These are phyloP conservation scores for Achlya flavicornis DNA, from an alignment of 2,888 invertebrate species.

Conservation along the genomic window DNA sequence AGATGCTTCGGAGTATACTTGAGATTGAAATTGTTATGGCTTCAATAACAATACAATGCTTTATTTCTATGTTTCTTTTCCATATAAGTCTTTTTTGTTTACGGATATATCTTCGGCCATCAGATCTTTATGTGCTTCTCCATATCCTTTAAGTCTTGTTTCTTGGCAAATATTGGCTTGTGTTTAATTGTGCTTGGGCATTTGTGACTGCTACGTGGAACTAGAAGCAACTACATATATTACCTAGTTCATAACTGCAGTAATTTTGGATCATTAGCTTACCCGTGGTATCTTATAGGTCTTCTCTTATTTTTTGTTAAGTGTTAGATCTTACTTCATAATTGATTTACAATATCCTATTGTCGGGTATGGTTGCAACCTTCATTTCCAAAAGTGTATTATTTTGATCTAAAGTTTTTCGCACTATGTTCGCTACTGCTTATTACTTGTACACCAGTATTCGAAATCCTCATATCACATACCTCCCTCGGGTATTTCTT, in stretches of 20 bases:
- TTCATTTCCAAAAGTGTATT: not conserved
- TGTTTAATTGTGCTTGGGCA: no score
- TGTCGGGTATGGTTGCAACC: not conserved
- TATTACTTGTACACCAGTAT: not conserved
- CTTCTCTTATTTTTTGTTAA: no score
- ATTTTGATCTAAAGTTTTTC: not conserved
- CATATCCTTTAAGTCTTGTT: not conserved
- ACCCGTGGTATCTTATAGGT: no score
- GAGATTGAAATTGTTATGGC: conserved; percentile 24
- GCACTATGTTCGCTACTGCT: not conserved
- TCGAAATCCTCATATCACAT: not conserved
- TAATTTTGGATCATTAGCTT: no score
- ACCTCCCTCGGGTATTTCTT: conserved; percentile 1
- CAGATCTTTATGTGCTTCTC: not conserved
- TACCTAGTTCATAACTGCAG: no score
- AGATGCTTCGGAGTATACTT: conserved; percentile 26
- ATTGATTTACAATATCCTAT: no score
- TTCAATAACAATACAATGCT: conserved; percentile 7
- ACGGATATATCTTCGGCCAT: not conserved
- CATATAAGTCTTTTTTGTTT: not conserved
- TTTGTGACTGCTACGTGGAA: no score
- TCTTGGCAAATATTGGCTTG: not conserved
- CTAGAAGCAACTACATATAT: no score
- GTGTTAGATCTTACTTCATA: no score
- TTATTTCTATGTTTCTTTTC: not conserved